Conservation (phyloP, 2,113 vertebrate genomes). For the Neodontobutis hainanensis region DNA sequence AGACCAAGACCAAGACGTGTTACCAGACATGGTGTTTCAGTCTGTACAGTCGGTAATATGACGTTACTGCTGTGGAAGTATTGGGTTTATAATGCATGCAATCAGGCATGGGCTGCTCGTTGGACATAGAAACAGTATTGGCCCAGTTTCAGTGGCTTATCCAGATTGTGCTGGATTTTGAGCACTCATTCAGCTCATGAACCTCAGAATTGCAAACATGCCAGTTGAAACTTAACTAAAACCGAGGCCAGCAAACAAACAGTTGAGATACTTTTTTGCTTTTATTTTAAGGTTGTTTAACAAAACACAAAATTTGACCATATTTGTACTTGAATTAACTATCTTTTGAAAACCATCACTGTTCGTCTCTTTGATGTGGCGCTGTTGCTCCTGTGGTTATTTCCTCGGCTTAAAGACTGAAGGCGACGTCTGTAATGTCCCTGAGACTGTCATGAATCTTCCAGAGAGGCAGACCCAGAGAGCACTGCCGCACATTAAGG, state of each 20-base stretch:
- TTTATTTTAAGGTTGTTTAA: slow-evolving; percentile 9
- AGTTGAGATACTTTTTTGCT: not conserved
- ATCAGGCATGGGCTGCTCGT: not conserved
- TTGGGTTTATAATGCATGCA: too few species aligned
- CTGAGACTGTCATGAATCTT: slow-evolving; percentile 49
- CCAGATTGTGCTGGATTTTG: too few species aligned
- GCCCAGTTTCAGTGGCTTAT: too few species aligned
- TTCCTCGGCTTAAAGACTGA: slow-evolving; percentile 19
- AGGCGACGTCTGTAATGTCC: slow-evolving; percentile 30
- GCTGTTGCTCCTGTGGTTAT: slow-evolving; percentile 26
- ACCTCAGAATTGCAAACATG: too few species aligned
- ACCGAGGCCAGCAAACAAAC: not conserved
- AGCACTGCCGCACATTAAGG: slow-evolving; percentile 58
- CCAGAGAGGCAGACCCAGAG: slow-evolving; percentile 39
- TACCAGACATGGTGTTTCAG: slow-evolving; percentile 6
- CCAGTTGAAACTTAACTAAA: too few species aligned
- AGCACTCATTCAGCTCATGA: too few species aligned
- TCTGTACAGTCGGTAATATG: slow-evolving; percentile 8
- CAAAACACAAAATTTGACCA: slow-evolving; percentile 6
- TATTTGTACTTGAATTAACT: not conserved
- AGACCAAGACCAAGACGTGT: not conserved
- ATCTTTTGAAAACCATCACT: not conserved
- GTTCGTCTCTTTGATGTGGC: slow-evolving; percentile 8
- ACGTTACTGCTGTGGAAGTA: too few species aligned
- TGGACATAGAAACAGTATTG: not conserved